phyloP scores from a whole-genome alignment of 2,888 invertebrate genomes.

The Drosophila robusta region DNA sequence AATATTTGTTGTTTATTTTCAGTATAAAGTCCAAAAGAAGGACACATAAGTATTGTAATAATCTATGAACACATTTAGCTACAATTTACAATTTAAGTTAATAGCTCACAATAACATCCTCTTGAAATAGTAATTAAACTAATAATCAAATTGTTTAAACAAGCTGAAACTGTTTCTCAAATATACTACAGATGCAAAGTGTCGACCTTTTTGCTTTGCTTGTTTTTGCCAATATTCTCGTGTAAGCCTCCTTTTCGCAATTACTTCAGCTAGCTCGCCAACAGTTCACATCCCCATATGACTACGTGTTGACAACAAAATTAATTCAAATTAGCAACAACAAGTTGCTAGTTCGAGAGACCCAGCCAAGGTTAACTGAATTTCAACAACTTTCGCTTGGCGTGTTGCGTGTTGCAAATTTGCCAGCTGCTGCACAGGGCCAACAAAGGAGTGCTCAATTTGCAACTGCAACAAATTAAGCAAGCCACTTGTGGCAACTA shows the following conservation, averaged over 20 bases:
- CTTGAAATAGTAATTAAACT: no score
- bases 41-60: no score
- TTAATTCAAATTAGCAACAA: conserved; percentile 74
- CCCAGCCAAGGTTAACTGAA: conserved; percentile 58
- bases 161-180: no score
- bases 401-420: conserved; percentile 67
- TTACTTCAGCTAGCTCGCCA: conserved; percentile 39
- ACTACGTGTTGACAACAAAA: conserved; percentile 76
- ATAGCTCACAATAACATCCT: no score
- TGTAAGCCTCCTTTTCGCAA: conserved; percentile 1
- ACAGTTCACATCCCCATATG: conserved; percentile 72
- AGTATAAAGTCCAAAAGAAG: no score
- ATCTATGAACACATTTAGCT: no score
- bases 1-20: no score
- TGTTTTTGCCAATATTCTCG: conserved; percentile 16
- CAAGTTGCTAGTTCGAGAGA: conserved; percentile 39
- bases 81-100: no score
- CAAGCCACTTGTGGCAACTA: conserved; percentile 53
- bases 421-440: conserved; percentile 32
- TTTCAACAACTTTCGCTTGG: conserved; percentile 74
- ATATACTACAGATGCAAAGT: no score
- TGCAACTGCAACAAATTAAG: conserved; percentile 49
- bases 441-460: conserved; percentile 53
- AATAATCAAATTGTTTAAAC: no score
- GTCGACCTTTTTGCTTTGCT: not conserved